Evolutionary conservation across 2,888 invertebrate species (phyloP), one percentile per base, ranked within the genome.

Genomic region (Lithophane leautieri): DNA sequence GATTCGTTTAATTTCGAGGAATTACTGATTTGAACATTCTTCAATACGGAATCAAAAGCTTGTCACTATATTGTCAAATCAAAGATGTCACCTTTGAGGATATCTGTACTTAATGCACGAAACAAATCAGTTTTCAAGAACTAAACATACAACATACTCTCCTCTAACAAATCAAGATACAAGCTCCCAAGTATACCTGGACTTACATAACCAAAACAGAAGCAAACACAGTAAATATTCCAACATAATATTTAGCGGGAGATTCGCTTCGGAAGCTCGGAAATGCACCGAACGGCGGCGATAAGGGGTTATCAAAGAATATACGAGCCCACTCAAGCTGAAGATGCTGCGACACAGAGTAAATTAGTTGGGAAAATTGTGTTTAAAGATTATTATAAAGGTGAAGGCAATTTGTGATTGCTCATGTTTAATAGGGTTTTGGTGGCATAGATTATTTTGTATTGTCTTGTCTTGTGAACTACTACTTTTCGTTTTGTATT

Each of bases 291-390:
- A 89, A 89, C 82, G 83, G 78, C 75, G 79, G 65, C 89, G 94
- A 94, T 93, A 94, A 93, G 90, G 87, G 91, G 92, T 92, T 93
- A 93, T 93, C 92, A 91, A 92, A 90, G 90, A 92, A 93, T 90
- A 92, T 92, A 92, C 89, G 90, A 88, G 87, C 73, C 56, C 81
- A 78, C 68, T 78, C 72, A 67, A 70, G 78, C 69, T 73, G 85
- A 82, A 85, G 82, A 83, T 65, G 82, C 47, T 85, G 79, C 54
- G 86, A 85, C 83, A 83, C 83, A 78, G 74, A 63, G 63, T 83
- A 86, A 83, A 85, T 83, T 83, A 78, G 71, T 50, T 72, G 65
- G 44, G 68, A 69, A 73, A 82, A 82, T 83, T 77, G 65, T 85
- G 73, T 70, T 83, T 54, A 42, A 78, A 83, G 62, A 67, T 67